phyloP scores from a whole-genome alignment of 2,797 vertebrate species.

The Syngnathus rostellatus region DNA sequence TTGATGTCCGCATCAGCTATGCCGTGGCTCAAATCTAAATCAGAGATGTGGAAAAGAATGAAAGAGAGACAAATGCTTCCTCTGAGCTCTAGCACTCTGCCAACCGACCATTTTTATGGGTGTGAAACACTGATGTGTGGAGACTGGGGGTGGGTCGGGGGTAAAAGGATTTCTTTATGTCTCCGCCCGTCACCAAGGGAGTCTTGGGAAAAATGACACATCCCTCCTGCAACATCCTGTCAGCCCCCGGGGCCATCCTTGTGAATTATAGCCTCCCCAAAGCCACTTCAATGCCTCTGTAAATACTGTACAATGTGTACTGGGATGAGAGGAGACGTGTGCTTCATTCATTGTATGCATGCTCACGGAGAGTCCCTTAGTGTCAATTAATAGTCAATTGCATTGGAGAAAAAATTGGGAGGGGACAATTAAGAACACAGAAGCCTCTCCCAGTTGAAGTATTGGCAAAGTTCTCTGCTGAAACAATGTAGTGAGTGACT shows the following conservation, averaged over 20 bases:
- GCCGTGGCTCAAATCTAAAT: constrained; percentile 33
- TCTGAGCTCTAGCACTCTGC: constrained; percentile 58
- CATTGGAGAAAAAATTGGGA: constrained; percentile 24
- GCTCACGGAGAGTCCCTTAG: constrained; percentile 40
- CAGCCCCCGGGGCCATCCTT: constrained; percentile 55
- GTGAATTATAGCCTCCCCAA: constrained; percentile 61
- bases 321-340: constrained; percentile 26
- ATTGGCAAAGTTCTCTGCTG: neutral
- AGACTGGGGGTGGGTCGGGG: constrained; percentile 21
- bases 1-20: constrained; percentile 54
- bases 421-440: constrained; percentile 8
- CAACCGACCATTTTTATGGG: constrained; percentile 55
- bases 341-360: constrained; percentile 30
- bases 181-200: constrained; percentile 57
- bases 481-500: neutral
- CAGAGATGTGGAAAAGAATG: constrained; percentile 14
- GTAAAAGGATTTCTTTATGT: constrained; percentile 69
- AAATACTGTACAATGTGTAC: constrained; percentile 52
- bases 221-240: constrained; percentile 57
- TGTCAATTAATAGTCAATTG: constrained; percentile 48
- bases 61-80: constrained; percentile 46
- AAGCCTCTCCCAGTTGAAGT: constrained; percentile 2
- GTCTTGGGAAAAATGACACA: constrained; percentile 57
- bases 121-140: constrained; percentile 47
- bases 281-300: constrained; percentile 52